Base-by-base conservation (phyloP, 2,113 vertebrate genomes). In the Vulpes lagopus region DNA sequence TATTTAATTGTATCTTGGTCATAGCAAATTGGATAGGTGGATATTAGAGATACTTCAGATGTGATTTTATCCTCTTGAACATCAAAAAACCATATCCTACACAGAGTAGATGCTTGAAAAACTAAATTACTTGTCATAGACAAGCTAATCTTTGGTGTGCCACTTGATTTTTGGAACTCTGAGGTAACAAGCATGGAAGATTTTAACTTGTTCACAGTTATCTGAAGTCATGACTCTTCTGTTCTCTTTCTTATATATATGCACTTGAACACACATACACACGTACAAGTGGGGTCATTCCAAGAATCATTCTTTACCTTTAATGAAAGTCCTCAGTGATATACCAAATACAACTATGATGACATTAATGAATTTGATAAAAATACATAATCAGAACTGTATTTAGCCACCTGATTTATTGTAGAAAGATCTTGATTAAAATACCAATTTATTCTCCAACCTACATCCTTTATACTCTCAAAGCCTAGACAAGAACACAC, bases 391-490 rank as follows among this genome's bases (percentile, higher is more conserved):
- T 65, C 5, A 95, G 71, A 96, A 74, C 35, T 95, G 6, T 83
- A n/a, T 78, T 43, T 35, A 27, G 11, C 60, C 3, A 55, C 9
- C 2, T 79, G 53, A 64, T 64, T 96, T 79, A 49, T 23, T 76
- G 95, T 89, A 91, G 19, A 92, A 62, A 88, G 23, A 89, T 71
- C 4, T 3, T 94, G 17, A n/a, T 59, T 22, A 95, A 92, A 86
- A 78, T 71, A 78, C 5, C 32, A 84, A 55, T 5, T 76, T 92
- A 78, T 55, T 94, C 3, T n/a, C n/a, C 5, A 81, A 11, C 1
- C 7, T 62, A 62, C 5, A 38, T 78, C 11, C 10, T 11, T 81
- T 65, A 53, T n/a, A 60, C 15, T 65, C 15, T 16, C 4, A 84
- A 93, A 19, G 49, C 6, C 91, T 80, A 43, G 43, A 32, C 0